A percentile compares a stretch with the other conserved stretches of the same genome.
phyloP scores from a whole-genome alignment of 2,797 vertebrate species.

The Micromesistius poutassou region DNA sequence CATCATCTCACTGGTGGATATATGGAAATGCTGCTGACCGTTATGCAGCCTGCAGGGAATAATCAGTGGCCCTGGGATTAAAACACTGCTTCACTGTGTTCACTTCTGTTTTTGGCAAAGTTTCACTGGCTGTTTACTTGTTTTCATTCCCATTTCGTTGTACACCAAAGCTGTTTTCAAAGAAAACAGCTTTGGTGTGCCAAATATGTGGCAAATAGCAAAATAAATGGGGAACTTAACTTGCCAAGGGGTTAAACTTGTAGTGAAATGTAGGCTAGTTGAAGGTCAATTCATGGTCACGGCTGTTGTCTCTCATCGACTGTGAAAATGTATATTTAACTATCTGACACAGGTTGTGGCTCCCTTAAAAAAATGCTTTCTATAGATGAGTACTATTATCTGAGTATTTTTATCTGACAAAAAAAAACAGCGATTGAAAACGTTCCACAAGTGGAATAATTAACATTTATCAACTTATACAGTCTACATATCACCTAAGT shows the following conservation, averaged over 20 bases:
- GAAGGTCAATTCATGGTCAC: neutral
- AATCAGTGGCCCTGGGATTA: neutral
- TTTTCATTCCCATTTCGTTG: neutral
- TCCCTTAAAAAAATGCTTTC: neutral
- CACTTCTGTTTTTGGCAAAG: neutral
- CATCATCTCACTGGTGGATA: constrained; percentile 2
- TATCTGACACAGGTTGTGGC: neutral
- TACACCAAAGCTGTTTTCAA: neutral
- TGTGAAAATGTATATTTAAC: neutral
- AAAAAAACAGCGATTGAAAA: neutral
- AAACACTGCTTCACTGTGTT: neutral
- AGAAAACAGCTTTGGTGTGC: too few species aligned
- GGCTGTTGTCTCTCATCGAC: neutral
- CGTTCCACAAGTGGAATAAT: neutral
- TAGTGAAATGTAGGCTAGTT: neutral
- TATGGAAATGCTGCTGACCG: neutral
- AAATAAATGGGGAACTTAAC: neutral
- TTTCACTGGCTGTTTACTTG: neutral
- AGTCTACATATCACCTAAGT: neutral
- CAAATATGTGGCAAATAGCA: neutral
- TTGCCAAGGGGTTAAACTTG: neutral
- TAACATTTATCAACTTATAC: neutral
- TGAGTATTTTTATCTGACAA: neutral
- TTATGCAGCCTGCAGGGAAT: neutral
- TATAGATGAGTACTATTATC: neutral